phyloP scores from a whole-genome alignment of 2,888 invertebrate genomes.

The Pterobdella sp. region DNA sequence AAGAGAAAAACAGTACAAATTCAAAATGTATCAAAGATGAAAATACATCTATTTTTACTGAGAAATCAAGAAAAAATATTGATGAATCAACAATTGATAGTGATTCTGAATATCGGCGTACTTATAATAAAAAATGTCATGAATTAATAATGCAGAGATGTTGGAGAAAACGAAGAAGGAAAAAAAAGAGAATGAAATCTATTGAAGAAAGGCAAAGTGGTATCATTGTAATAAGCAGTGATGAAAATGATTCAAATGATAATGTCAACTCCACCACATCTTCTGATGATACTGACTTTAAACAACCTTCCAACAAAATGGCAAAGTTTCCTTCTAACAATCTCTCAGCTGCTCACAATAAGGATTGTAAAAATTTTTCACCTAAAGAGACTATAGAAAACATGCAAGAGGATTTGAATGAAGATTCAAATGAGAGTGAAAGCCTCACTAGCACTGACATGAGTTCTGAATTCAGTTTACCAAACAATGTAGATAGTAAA shows the following conservation, averaged over 20 bases:
- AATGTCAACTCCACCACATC: not conserved
- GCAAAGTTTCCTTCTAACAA: not conserved
- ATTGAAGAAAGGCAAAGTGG: conserved; percentile 1
- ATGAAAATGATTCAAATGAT: conserved; percentile 6
- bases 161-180: conserved; percentile 10
- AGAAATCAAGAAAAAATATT: not conserved
- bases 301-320: not conserved
- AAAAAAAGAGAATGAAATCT: not conserved
- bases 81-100: not conserved
- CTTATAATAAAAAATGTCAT: conserved; percentile 7
- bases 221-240: conserved; percentile 10
- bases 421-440: not conserved
- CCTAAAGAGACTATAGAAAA: not conserved
- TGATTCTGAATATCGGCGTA: not conserved
- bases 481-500: not conserved
- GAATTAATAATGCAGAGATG: not conserved
- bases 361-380: not conserved
- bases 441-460: conserved; percentile 7
- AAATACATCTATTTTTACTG: not conserved
- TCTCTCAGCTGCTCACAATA: not conserved
- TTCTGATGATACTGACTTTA: not conserved
- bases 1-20: no score
- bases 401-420: not conserved
- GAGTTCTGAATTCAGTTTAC: not conserved
- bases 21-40: no score